Evolutionary conservation across 1,140 invertebrate species (phyloP).

Genomic region (Drosophila kikkawai): DNA sequence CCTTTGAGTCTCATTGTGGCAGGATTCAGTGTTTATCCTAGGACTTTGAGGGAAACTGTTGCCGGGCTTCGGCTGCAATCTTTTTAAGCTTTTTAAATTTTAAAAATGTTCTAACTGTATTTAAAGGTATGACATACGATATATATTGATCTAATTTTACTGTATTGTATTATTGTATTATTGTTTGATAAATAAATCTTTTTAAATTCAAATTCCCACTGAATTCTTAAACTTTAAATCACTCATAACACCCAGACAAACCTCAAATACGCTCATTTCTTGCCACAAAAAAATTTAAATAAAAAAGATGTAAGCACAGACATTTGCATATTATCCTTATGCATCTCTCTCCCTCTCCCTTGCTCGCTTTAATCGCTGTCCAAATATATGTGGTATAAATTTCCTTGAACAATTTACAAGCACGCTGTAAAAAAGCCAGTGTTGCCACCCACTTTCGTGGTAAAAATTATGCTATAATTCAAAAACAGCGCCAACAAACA

Average conservation of each 20-base stretch:
- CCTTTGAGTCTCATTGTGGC: conserved; percentile 46
- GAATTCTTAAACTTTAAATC: neutral
- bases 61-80: neutral
- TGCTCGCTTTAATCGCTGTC: conserved; percentile 16
- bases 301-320: conserved; percentile 28
- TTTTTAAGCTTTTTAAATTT: neutral
- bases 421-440: conserved; percentile 49
- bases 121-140: neutral
- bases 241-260: neutral
- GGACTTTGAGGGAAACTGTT: conserved; percentile 2
- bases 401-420: conserved; percentile 67
- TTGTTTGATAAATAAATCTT: neutral
- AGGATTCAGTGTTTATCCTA: neutral
- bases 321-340: conserved; percentile 58
- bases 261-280: neutral
- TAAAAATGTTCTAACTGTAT: too few species aligned
- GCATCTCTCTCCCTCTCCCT: neutral
- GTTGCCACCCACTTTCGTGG: conserved; percentile 63
- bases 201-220: neutral
- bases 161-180: neutral
- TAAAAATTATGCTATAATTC: conserved; percentile 82
- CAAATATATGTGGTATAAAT: conserved; percentile 67
- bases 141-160: neutral
- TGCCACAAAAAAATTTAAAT: neutral
- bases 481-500: conserved; percentile 64